Evolutionary conservation across 2,797 vertebrate genomes (phyloP).

Genomic region (Presbytis comata): DNA sequence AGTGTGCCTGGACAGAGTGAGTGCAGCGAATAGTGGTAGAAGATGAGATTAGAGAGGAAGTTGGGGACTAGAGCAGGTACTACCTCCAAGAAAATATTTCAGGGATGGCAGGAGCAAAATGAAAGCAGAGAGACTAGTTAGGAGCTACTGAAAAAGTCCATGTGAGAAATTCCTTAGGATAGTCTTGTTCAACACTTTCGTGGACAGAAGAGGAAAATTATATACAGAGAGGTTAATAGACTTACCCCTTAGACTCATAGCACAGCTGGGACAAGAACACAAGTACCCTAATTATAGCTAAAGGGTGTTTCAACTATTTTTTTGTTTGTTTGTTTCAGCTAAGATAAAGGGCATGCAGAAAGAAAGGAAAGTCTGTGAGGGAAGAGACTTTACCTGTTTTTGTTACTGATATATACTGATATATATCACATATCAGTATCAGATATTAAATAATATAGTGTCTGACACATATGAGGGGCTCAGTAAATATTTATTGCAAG

Average conservation of each 20-base stretch:
- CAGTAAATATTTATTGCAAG: constrained; percentile 1
- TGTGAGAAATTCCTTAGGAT: background rate
- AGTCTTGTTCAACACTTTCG: background rate
- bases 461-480: background rate
- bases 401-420: background rate
- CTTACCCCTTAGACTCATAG: background rate
- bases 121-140: background rate
- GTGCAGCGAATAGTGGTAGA: no score
- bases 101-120: background rate
- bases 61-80: no score
- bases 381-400: background rate
- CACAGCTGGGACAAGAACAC: constrained; percentile 1
- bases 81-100: background rate
- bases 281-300: background rate
- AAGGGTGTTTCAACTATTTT: background rate
- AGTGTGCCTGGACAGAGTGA: background rate
- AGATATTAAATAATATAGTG: background rate
- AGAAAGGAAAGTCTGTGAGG: background rate
- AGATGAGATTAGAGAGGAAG: background rate
- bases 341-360: background rate
- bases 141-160: background rate
- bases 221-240: background rate
- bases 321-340: background rate
- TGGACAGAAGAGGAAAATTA: constrained; percentile 16
- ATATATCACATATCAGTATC: background rate